Base-by-base conservation (phyloP, 2,888 invertebrate genomes). In the Nasonia oneida region DNA sequence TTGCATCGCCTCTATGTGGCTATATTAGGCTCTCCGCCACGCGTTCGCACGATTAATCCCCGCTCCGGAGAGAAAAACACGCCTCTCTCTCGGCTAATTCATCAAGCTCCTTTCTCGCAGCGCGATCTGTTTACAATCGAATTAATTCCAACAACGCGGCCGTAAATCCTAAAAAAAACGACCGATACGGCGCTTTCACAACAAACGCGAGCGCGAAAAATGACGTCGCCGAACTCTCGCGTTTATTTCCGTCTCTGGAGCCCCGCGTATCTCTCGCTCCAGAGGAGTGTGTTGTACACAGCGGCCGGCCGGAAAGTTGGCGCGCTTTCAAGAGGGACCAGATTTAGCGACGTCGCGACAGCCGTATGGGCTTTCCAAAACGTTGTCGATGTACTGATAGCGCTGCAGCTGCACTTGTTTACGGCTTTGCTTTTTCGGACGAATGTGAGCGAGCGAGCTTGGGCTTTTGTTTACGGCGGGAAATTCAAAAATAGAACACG, bases 201-300 rank as follows among this genome's bases (percentile, higher is more conserved):
- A 57, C n/a, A 57, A 18, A 57, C 18, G 15, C 53, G 15, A 18
- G 23, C 57, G 73, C 61, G 73, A 76, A 75, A 73, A 78, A 74
- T 74, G 64, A 79, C 23, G 53, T 33, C 42, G 18, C 18, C 23
- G 29, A 50, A 23, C 18, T 5, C 29, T 73, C 37, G 61, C 42
- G n/a, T 74, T 84, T 79, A 84, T 84, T 83, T 83, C 83, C 23
- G 78, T 83, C 77, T 78, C 39, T 39, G 23, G 77, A 67, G 50
- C 42, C 47, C 47, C 64, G 64, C 64, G 33, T 37, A 3, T 67
- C 61, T 23, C 74, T 64, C 29, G 29, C 74, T 67, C 67, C 67
- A 29, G 29, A 29, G 29, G 15, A 12, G 67, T 67, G 12, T 23
- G 33, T 33, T 29, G 8, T 29, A 37, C 37, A 37, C 37, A 37